phyloP scores from a whole-genome alignment of 2,797 vertebrate genomes.

The Sitta carolinensis region DNA sequence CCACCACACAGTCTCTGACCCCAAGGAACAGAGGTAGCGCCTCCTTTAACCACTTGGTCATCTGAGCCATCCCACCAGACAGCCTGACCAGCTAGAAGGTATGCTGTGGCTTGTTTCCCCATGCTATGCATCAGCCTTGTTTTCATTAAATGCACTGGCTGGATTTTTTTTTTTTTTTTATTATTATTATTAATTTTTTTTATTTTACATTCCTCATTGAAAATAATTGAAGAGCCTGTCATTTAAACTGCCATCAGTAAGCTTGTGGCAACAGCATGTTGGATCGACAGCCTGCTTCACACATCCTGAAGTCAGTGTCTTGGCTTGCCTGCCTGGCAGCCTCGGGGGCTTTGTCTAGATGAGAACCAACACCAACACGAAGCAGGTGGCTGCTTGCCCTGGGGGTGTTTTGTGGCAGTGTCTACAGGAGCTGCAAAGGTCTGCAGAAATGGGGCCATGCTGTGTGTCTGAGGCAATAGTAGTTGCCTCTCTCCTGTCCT shows the following conservation, averaged over 20 bases:
- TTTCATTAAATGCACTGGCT: background rate
- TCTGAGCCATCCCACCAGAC: background rate
- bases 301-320: background rate
- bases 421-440: background rate
- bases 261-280: background rate
- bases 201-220: background rate
- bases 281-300: background rate
- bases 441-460: background rate
- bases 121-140: background rate
- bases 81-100: background rate
- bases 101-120: accelerated
- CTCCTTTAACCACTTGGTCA: background rate
- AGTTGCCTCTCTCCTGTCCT: background rate
- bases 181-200: background rate
- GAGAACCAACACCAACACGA: background rate
- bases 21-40: background rate
- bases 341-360: background rate
- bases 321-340: background rate
- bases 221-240: background rate
- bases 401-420: background rate
- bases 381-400: background rate
- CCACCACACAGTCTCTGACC: background rate
- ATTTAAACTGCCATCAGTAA: background rate
- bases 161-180: background rate
- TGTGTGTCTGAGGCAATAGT: background rate